Percentiles rank a stretch among this genome's conserved stretches.
Evolutionary conservation across 1,140 invertebrate species (phyloP).

Genomic region (Drosophila malerkotliana): DNA sequence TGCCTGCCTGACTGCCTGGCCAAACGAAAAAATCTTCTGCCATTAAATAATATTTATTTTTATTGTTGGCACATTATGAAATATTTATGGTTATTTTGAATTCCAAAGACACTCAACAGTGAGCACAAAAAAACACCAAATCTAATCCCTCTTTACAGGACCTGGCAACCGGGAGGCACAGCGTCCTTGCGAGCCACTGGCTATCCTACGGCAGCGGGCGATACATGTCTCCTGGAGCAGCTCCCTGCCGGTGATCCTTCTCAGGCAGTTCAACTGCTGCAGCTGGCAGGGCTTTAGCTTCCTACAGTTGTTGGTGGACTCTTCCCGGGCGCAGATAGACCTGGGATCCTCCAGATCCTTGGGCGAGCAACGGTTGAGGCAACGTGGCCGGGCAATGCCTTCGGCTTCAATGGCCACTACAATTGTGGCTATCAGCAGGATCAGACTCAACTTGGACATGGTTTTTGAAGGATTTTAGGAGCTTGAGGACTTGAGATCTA

Average conservation of each 20-base stretch:
- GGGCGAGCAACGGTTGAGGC: conserved; percentile 39
- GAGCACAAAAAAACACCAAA: background rate
- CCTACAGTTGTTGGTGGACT: conserved; percentile 43
- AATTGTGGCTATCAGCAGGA: conserved; percentile 30
- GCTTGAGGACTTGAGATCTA: background rate
- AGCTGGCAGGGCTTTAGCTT: conserved; percentile 44
- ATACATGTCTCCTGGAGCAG: conserved; percentile 4
- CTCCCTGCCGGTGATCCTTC: conserved; percentile 30
- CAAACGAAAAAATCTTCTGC: conserved; percentile 59
- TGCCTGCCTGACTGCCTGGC: conserved; percentile 5
- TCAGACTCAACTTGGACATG: conserved; percentile 51
- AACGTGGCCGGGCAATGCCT: background rate
- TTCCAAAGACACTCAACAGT: conserved; percentile 40
- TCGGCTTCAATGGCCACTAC: conserved; percentile 34
- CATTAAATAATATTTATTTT: conserved; percentile 81
- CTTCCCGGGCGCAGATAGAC: conserved; percentile 38
- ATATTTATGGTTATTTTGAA: conserved; percentile 76
- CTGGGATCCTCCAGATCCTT: conserved; percentile 9
- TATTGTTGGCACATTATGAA: conserved; percentile 77
- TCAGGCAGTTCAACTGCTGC: conserved; percentile 51
- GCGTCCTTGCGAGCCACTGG: conserved; percentile 6
- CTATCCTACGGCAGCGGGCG: conserved; percentile 30
- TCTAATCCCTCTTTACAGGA: background rate
- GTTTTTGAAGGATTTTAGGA: background rate
- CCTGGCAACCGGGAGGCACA: conserved; percentile 17